Conservation (phyloP, 2,113 vertebrate genomes). For the Felis chaus region DNA sequence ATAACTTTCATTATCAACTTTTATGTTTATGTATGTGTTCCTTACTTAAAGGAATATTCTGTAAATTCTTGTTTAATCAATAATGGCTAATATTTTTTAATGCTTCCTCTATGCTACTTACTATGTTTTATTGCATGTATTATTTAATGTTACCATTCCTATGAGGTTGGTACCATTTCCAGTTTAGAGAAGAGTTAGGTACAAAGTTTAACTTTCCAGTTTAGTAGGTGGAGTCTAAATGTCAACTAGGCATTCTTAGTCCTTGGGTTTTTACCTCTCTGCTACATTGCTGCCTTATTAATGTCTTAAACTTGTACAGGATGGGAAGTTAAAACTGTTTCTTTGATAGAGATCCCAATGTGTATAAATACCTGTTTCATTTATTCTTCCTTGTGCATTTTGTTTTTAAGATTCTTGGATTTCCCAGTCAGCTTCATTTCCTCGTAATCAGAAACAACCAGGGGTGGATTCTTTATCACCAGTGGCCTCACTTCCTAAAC, state of each 20-base stretch:
- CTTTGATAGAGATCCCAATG: not conserved
- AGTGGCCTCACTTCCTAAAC: constrained; percentile 94
- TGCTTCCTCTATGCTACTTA: not conserved
- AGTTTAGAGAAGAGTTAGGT: not conserved
- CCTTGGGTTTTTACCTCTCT: not conserved
- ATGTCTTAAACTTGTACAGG: not conserved
- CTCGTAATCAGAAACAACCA: constrained; percentile 96
- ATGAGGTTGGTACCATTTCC: not conserved
- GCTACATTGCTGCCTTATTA: not conserved
- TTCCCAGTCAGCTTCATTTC: constrained; percentile 97
- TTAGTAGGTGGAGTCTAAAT: not conserved
- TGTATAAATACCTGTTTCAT: constrained; percentile 29
- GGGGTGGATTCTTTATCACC: constrained; percentile 94
- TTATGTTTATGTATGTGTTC: not conserved
- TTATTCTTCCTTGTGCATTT: constrained; percentile 54
- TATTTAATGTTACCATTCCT: not conserved
- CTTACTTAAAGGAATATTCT: not conserved
- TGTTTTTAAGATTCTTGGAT: constrained; percentile 95
- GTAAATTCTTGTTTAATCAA: not conserved
- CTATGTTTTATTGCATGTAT: not conserved
- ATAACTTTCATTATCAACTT: not conserved
- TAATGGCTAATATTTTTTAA: not conserved
- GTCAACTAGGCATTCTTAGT: not conserved
- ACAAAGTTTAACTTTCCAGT: not conserved
- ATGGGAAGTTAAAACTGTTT: constrained; percentile 17